Evolutionary conservation across 2,888 invertebrate species (phyloP), one percentile per base, ranked within the genome.

Genomic region (Watsonalla cultraria): DNA sequence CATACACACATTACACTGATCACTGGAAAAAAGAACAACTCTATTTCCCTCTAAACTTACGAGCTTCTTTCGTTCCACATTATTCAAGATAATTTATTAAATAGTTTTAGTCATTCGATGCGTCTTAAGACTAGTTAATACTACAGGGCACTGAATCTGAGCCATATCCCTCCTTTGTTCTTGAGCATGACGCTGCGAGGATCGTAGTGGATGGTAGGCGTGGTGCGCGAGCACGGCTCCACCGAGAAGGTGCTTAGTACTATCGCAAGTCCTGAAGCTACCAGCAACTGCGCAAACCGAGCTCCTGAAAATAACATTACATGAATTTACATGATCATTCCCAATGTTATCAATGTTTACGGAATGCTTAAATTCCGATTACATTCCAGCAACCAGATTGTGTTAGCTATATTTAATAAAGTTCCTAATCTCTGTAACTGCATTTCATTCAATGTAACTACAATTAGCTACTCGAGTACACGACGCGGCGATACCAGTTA

Each of bases 111-210:
- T 48, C 35, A 11, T 47, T 6, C 6, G 47, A 24, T 35, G 47
- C 8, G n/a, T 14, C 13, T 8, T 15, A 14, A 37, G 46, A 13
- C 14, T 46, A 2, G 34, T 51, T 55, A 58, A 46, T 54, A 42
- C 58, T 70, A 59, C 35, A 68, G 60, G 46, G 68, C 66, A 56
- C 65, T 73, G 66, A 90, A 87, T 59, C 74, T 76, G 45, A 90
- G 76, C 82, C 83, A 89, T 60, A 90, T 90, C 53, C 90, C 83
- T 47, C 90, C 90, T 68, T 84, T 86, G 65, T 90, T 90, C 68
- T 90, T 90, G 11, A 90, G 76, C 84, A 90, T 84, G 24, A 90
- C 86, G 57, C 90, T 90, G 52, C 90, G 72, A 1, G 90, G 76
- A 54, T 90, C 90, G 64, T 89, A 90, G 35, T 82, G 68, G 55